phyloP scores from a whole-genome alignment of 2,888 invertebrate genomes.

The Agriopis marginaria region DNA sequence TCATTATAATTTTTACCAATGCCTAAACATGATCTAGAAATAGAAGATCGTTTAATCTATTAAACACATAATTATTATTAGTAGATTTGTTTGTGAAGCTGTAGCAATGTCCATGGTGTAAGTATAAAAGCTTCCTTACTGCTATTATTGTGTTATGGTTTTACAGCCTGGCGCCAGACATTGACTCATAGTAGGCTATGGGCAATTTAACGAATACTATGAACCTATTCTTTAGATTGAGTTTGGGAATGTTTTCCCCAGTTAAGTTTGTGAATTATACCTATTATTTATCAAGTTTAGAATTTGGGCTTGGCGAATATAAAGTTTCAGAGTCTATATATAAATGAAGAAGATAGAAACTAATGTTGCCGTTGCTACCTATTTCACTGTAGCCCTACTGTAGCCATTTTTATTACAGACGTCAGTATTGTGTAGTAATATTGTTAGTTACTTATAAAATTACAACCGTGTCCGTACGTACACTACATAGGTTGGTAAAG shows the following conservation, averaged over 20 bases:
- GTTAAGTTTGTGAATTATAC: conserved; percentile 18
- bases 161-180: conserved; percentile 41
- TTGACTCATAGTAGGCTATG: conserved; percentile 44
- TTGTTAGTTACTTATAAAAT: too few species aligned
- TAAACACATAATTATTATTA: too few species aligned
- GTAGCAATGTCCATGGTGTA: too few species aligned
- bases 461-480: too few species aligned
- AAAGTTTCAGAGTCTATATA: background rate
- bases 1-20: too few species aligned
- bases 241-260: conserved; percentile 12
- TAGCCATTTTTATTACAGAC: background rate
- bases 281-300: background rate
- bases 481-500: too few species aligned
- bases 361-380: too few species aligned
- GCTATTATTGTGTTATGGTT: conserved; percentile 3
- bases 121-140: background rate
- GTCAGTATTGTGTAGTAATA: too few species aligned
- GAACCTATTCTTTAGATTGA: conserved; percentile 29
- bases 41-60: too few species aligned
- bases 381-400: too few species aligned
- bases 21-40: too few species aligned
- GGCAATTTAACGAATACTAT: conserved; percentile 35
- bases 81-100: too few species aligned
- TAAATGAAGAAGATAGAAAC: background rate
- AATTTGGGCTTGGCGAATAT: background rate